A percentile compares a stretch with the other conserved stretches of the same genome.
These are phyloP conservation scores for Ochropleura plecta DNA, from an alignment of 2,888 invertebrate genomes.

Conservation along the genomic window DNA sequence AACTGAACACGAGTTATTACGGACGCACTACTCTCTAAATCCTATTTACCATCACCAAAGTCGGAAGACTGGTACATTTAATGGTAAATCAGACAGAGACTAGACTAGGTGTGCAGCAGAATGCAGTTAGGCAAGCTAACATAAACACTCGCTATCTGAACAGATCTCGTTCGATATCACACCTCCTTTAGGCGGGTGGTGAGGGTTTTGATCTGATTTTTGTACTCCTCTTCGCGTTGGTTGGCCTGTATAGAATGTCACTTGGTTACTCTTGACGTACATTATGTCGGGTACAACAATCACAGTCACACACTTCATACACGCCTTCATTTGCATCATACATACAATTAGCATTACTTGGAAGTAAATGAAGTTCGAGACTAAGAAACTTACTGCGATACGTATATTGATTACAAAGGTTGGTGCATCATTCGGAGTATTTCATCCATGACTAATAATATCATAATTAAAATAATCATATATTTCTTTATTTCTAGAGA, in stretches of 20 bases:
- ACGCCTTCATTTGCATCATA: slow-evolving; percentile 56
- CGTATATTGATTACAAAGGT: slow-evolving; percentile 71
- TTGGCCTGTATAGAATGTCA: slow-evolving; percentile 94
- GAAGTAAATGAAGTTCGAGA: slow-evolving; percentile 54
- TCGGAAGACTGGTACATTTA: slow-evolving; percentile 50
- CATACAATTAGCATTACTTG: slow-evolving; percentile 61
- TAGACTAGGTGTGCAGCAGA: slow-evolving; percentile 79
- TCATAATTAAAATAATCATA: not conserved
- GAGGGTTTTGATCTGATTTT: slow-evolving; percentile 99
- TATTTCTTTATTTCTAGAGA: not conserved
- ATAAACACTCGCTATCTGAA: slow-evolving; percentile 81
- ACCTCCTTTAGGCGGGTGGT: slow-evolving; percentile 99
- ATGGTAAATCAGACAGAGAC: slow-evolving; percentile 74
- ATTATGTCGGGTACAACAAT: slow-evolving; percentile 28
- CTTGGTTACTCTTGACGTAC: slow-evolving; percentile 71
- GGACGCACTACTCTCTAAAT: slow-evolving; percentile 78
- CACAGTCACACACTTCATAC: slow-evolving; percentile 27
- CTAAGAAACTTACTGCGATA: slow-evolving; percentile 48
- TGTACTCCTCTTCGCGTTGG: slow-evolving; percentile 99
- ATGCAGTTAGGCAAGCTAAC: slow-evolving; percentile 88
- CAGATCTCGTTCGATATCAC: slow-evolving; percentile 86
- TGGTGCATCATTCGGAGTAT: slow-evolving; percentile 83
- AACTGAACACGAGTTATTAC: slow-evolving; percentile 77
- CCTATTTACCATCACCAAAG: slow-evolving; percentile 75
- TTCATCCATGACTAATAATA: slow-evolving; percentile 22